Conservation (phyloP, 2,888 invertebrate species). For the Mythimna vitellina region DNA sequence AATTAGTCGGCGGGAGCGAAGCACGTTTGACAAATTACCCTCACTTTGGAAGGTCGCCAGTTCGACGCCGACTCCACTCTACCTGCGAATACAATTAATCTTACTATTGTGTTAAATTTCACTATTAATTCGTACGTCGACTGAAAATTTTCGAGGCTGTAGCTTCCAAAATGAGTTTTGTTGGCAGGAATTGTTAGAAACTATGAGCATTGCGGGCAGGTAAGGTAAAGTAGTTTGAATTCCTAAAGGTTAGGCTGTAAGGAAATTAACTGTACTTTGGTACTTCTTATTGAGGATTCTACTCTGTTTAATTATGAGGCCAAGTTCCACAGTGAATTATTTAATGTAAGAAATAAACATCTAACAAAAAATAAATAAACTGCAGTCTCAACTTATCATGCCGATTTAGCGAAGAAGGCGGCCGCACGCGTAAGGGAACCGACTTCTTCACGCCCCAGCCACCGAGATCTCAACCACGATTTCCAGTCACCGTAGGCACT, state of each 20-base stretch:
- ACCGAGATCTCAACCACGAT: too few relatives aligned
- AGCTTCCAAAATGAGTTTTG: constrained; percentile 52
- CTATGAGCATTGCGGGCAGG: constrained; percentile 40
- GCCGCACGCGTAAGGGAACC: too few relatives aligned
- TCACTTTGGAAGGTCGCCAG: constrained; percentile 69
- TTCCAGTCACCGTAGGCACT: too few relatives aligned
- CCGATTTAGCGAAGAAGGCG: neutral
- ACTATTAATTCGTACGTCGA: constrained; percentile 48
- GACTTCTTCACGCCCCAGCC: too few relatives aligned
- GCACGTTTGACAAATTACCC: constrained; percentile 65
- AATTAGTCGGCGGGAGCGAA: constrained; percentile 60
- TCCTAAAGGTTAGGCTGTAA: constrained; percentile 15
- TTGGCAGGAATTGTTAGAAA: constrained; percentile 39
- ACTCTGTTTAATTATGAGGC: neutral
- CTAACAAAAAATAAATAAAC: neutral
- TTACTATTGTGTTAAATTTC: constrained; percentile 64
- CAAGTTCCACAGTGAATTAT: neutral
- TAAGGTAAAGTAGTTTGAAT: constrained; percentile 16
- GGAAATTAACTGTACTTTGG: constrained; percentile 17
- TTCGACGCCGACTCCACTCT: constrained; percentile 57
- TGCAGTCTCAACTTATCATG: neutral
- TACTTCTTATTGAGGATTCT: neutral
- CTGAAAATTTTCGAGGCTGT: constrained; percentile 35
- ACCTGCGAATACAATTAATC: constrained; percentile 65
- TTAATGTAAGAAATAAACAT: neutral